These are phyloP conservation scores for Gnathonemus echidnorhynchus DNA, from an alignment of 2,113 vertebrate genomes.

Conservation along the genomic window DNA sequence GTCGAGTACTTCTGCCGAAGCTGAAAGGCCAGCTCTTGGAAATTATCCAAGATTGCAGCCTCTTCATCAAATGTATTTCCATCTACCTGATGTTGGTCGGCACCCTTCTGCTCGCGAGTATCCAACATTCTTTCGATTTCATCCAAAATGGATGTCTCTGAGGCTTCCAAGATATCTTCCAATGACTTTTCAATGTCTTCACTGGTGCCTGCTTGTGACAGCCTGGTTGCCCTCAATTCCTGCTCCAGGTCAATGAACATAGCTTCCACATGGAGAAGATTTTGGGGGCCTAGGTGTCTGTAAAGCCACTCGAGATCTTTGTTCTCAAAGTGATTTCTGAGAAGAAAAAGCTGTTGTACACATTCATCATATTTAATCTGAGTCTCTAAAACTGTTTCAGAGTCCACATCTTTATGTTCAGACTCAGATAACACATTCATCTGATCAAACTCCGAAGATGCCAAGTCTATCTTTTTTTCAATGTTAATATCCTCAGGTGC, in stretches of 20 bases:
- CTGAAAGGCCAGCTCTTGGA: conserved; percentile 83
- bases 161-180: conserved; percentile 73
- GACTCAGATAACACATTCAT: not conserved
- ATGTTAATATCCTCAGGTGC: not conserved
- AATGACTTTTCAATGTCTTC: conserved; percentile 66
- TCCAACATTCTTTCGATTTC: conserved; percentile 74
- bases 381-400: not conserved
- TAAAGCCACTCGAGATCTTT: conserved; percentile 57
- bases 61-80: conserved; percentile 65
- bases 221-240: conserved; percentile 61
- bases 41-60: conserved; percentile 69
- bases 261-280: conserved; percentile 67
- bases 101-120: conserved; percentile 38
- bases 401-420: not conserved
- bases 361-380: conserved; percentile 52
- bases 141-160: conserved; percentile 71
- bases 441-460: not conserved
- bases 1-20: conserved; percentile 71
- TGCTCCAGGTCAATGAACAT: conserved; percentile 74
- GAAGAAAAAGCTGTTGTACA: conserved; percentile 57
- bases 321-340: conserved; percentile 67
- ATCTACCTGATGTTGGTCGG: conserved; percentile 47
- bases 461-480: not conserved
- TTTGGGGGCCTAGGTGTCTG: conserved; percentile 64
- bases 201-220: conserved; percentile 33